A percentile compares a stretch with the other conserved stretches of the same genome.
Conservation (phyloP, 2,113 vertebrate genomes). For the Sorex fumeus region DNA sequence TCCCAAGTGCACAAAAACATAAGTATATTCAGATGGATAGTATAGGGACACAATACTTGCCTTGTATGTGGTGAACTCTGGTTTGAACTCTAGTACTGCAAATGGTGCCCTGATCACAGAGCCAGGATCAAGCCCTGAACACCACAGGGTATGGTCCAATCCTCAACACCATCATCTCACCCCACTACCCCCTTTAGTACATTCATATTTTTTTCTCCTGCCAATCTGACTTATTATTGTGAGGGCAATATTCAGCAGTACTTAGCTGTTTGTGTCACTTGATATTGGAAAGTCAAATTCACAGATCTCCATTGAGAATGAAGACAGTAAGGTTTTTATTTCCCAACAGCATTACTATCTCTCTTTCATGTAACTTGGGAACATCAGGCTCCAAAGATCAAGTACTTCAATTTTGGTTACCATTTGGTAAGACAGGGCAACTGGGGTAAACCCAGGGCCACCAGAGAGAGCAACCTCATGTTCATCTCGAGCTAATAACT, state of each 20-base stretch:
- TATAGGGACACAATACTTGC: too few species aligned
- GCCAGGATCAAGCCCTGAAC: too few species aligned
- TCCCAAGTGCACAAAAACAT: neutral
- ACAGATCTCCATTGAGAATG: neutral
- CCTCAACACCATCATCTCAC: too few species aligned
- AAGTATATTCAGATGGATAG: neutral
- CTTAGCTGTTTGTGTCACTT: too few species aligned
- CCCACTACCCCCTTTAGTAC: too few species aligned
- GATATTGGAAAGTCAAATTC: neutral
- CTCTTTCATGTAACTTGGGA: neutral
- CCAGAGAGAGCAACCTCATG: neutral
- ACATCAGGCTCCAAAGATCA: neutral
- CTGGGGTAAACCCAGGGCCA: neutral
- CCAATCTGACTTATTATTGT: neutral
- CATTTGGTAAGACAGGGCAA: neutral
- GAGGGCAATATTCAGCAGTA: too few species aligned
- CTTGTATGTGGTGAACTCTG: too few species aligned
- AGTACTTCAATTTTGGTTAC: neutral
- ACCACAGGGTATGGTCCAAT: too few species aligned
- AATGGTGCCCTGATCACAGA: too few species aligned
- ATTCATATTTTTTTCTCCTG: neutral
- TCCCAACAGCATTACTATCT: neutral
- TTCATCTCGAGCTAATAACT: neutral
- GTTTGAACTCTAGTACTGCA: too few species aligned
- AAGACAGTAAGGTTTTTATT: conserved; percentile 9